phyloP scores from a whole-genome alignment of 2,113 vertebrate genomes.

The Alexandromys fortis region DNA sequence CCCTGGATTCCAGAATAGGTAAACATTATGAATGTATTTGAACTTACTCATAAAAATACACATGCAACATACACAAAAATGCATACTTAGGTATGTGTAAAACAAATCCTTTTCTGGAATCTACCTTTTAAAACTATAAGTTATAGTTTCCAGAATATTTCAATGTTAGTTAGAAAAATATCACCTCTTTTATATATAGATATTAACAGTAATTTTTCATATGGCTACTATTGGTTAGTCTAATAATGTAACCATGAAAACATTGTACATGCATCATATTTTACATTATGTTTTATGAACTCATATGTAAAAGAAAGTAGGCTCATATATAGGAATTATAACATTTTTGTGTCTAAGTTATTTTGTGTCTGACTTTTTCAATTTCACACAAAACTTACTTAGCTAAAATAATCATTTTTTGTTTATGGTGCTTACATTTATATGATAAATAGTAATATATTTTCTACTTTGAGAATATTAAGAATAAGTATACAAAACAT shows the following conservation, averaged over 20 bases:
- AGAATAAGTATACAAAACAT: background rate
- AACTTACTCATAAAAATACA: background rate
- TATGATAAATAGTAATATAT: background rate
- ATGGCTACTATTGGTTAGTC: background rate
- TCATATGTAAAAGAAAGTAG: background rate
- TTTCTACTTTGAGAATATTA: background rate
- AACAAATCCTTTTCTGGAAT: background rate
- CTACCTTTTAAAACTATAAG: too few species aligned
- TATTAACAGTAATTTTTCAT: background rate
- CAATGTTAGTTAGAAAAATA: background rate
- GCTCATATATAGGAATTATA: background rate
- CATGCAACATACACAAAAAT: background rate
- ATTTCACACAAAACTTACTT: background rate
- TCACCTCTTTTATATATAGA: background rate
- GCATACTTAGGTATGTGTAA: background rate
- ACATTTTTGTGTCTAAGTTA: background rate
- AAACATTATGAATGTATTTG: background rate
- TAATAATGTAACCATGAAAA: background rate
- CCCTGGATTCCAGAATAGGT: background rate
- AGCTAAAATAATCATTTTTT: background rate
- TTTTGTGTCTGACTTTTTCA: too few species aligned
- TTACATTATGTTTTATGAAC: background rate
- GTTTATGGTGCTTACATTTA: background rate
- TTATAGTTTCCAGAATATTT: background rate
- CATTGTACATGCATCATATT: fast-evolving